A percentile compares a stretch with the other conserved stretches of the same genome.
Conservation (phyloP, 1,140 invertebrate species). For the Carcinoscorpius rotundicauda region DNA sequence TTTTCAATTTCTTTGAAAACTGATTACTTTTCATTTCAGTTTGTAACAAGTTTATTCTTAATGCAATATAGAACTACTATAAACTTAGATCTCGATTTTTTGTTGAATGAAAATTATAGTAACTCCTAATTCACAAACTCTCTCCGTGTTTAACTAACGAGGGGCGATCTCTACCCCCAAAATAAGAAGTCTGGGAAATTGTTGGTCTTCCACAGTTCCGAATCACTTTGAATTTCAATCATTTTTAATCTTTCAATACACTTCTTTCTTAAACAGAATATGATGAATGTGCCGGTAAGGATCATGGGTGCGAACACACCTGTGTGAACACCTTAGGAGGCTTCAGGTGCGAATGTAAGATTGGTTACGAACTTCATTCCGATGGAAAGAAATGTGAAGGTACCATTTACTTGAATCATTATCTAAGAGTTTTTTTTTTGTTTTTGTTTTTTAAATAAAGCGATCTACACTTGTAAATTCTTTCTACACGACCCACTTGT, state of each 20-base stretch:
- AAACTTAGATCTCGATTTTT: no score
- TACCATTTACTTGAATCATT: neutral
- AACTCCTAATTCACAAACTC: no score
- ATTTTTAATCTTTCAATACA: conserved; percentile 45
- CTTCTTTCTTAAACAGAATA: conserved; percentile 45
- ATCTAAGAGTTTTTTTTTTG: no score
- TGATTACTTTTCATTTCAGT: no score
- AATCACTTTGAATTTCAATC: conserved; percentile 94
- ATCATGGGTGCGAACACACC: conserved; percentile 91
- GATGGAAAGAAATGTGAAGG: conserved; percentile 93
- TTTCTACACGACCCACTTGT: no score
- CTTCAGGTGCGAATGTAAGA: conserved; percentile 87
- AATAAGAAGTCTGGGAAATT: conserved; percentile 97
- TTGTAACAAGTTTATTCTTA: no score
- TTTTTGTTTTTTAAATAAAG: no score
- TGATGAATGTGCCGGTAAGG: conserved; percentile 75
- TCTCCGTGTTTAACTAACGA: no score
- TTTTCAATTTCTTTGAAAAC: no score
- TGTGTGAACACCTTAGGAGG: conserved; percentile 91
- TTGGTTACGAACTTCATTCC: conserved; percentile 90
- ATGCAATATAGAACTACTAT: no score
- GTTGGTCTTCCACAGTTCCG: conserved; percentile 77
- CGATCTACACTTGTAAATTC: no score
- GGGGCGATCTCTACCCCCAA: conserved; percentile 76
- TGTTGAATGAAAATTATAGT: no score